Conservation (phyloP, 2,797 vertebrate species). For the Hirundo rustica region DNA sequence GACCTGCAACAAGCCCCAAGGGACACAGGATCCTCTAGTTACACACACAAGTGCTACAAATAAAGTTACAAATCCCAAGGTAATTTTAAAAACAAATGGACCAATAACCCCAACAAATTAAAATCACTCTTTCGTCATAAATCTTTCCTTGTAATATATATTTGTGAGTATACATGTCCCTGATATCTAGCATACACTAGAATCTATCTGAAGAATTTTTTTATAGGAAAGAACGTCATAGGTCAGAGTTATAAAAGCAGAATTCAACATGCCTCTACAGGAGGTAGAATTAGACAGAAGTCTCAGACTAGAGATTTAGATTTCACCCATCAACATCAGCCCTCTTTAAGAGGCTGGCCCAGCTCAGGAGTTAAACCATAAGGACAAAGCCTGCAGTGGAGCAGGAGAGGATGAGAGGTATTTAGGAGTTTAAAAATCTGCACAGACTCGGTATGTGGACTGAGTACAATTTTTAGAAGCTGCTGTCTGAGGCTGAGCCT, state of each 20-base stretch:
- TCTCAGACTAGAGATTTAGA: background rate
- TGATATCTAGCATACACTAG: background rate
- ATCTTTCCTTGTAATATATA: background rate
- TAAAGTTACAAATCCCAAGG: background rate
- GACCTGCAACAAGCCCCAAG: background rate
- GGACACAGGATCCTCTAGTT: background rate
- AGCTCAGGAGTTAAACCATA: background rate
- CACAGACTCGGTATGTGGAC: background rate
- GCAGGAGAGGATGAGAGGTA: background rate
- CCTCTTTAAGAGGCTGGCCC: background rate
- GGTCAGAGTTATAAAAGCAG: background rate
- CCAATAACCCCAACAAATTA: background rate
- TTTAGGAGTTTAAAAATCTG: background rate
- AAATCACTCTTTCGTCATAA: background rate
- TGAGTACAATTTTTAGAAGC: background rate
- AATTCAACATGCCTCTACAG: background rate
- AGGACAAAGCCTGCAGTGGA: background rate
- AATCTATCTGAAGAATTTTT: background rate
- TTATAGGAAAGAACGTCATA: background rate
- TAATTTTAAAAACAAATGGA: background rate
- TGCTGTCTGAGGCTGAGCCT: too few species aligned
- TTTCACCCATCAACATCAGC: background rate
- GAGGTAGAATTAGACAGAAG: background rate
- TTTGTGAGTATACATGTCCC: background rate
- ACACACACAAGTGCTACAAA: background rate